phyloP scores from a whole-genome alignment of 1,140 invertebrate species.

The Achatina immaculata region DNA sequence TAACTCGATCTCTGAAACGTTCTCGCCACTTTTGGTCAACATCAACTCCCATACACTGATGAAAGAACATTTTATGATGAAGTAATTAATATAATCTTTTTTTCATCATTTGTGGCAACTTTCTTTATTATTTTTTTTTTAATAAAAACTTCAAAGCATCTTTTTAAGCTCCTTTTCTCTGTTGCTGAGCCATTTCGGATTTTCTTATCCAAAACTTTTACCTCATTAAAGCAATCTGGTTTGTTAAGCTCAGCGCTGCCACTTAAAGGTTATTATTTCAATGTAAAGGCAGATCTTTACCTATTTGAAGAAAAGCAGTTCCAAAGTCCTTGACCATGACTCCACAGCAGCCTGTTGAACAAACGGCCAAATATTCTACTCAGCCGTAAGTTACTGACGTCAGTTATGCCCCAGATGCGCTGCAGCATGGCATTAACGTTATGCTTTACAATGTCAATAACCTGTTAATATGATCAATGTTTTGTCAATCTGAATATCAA shows the following conservation, averaged over 20 bases:
- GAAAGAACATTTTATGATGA: conserved; percentile 32
- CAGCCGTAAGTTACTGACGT: conserved; percentile 65
- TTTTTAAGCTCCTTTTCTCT: too few relatives aligned
- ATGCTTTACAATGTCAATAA: conserved; percentile 69
- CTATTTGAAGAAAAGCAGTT: conserved; percentile 67
- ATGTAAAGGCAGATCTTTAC: too few relatives aligned
- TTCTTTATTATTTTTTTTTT: too few relatives aligned
- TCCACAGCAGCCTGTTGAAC: conserved; percentile 70
- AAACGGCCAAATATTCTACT: conserved; percentile 68
- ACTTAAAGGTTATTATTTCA: too few relatives aligned
- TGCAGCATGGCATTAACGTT: conserved; percentile 68
- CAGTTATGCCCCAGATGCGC: conserved; percentile 60
- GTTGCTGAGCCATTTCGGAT: too few relatives aligned
- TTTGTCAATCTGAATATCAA: not conserved
- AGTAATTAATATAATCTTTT: too few relatives aligned
- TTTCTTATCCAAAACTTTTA: too few relatives aligned
- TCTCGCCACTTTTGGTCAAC: conserved; percentile 68
- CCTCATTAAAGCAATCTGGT: too few relatives aligned
- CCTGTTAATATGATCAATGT: conserved; percentile 49
- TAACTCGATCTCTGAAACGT: conserved; percentile 63
- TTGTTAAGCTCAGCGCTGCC: too few relatives aligned
- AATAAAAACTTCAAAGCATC: too few relatives aligned
- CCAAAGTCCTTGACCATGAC: conserved; percentile 70
- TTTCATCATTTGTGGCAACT: too few relatives aligned
- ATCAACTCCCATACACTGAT: conserved; percentile 70